Evolutionary conservation across 2,888 invertebrate species (phyloP).

Genomic region (Perdita meconis): DNA sequence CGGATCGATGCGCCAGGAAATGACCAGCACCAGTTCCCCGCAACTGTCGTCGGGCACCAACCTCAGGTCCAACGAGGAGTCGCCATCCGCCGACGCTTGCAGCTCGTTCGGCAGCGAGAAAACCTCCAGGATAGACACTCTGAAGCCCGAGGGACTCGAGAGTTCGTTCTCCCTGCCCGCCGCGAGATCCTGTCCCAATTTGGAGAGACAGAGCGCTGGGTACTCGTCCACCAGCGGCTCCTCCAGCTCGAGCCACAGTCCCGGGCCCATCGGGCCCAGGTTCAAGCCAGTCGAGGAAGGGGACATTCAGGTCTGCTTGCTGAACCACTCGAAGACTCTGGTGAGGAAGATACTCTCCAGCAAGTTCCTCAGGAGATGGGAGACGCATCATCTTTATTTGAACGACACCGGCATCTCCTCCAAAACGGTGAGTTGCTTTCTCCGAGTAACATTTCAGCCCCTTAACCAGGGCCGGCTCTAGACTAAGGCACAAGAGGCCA

Average conservation of each 20-base stretch:
- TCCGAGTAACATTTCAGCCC: too few relatives aligned
- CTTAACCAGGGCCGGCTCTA: too few relatives aligned
- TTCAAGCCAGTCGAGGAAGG: slow-evolving; percentile 90
- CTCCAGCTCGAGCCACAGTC: slow-evolving; percentile 84
- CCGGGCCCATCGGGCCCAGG: slow-evolving; percentile 85
- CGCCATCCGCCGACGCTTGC: slow-evolving; percentile 44
- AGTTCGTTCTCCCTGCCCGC: slow-evolving; percentile 82
- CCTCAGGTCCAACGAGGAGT: slow-evolving; percentile 48
- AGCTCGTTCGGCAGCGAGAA: slow-evolving; percentile 56
- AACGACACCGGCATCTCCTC: slow-evolving; percentile 89
- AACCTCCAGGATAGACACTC: slow-evolving; percentile 50
- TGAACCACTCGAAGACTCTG: slow-evolving; percentile 91
- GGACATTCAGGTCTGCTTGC: slow-evolving; percentile 90
- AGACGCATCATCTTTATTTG: slow-evolving; percentile 89
- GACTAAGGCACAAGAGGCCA: too few relatives aligned
- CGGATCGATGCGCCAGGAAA: slow-evolving; percentile 83
- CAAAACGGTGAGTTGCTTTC: slow-evolving; percentile 90
- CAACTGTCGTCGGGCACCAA: slow-evolving; percentile 76
- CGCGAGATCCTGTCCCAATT: slow-evolving; percentile 84
- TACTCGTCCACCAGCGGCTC: slow-evolving; percentile 85
- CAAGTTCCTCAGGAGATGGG: slow-evolving; percentile 91
- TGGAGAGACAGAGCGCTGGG: slow-evolving; percentile 86
- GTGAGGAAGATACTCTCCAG: slow-evolving; percentile 92
- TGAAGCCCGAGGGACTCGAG: slow-evolving; percentile 76
- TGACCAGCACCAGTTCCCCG: slow-evolving; percentile 82